Evolutionary conservation across 1,140 invertebrate genomes (phyloP).

Genomic region (Ips nitidus): DNA sequence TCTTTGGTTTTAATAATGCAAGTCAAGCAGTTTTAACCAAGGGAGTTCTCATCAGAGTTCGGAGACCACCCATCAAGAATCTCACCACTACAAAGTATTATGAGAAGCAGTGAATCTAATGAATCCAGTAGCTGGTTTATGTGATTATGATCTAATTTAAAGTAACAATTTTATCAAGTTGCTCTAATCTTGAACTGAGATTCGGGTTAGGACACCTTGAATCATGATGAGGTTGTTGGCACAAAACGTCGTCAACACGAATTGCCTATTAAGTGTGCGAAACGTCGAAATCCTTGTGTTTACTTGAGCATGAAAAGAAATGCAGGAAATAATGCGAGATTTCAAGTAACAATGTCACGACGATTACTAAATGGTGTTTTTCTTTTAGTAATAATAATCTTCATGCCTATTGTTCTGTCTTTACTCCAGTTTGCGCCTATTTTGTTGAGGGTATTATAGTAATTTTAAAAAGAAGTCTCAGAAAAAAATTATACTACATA

Average conservation of each 20-base stretch:
- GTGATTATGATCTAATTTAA: not conserved
- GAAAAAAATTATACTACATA: too few species aligned
- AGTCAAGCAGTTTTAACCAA: too few species aligned
- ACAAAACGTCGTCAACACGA: constrained; percentile 5
- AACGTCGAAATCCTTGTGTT: constrained; percentile 32
- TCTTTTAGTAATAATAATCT: not conserved
- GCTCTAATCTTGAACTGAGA: not conserved
- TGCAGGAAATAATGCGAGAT: constrained; percentile 34
- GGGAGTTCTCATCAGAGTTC: too few species aligned
- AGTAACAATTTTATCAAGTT: not conserved
- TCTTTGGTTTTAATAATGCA: too few species aligned
- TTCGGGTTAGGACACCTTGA: too few species aligned
- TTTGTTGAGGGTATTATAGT: too few species aligned
- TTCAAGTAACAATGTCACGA: constrained; percentile 37
- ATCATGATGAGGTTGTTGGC: not conserved
- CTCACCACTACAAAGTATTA: not conserved
- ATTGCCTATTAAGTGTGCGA: constrained; percentile 10
- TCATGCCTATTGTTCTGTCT: too few species aligned
- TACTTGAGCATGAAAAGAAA: constrained; percentile 34
- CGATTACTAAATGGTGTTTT: constrained; percentile 22
- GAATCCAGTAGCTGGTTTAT: not conserved
- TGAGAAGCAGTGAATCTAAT: not conserved
- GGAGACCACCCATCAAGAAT: too few species aligned
- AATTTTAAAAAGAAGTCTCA: too few species aligned
- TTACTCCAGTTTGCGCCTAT: too few species aligned